phyloP scores from a whole-genome alignment of 2,797 vertebrate species.

The Diceros bicornis region DNA sequence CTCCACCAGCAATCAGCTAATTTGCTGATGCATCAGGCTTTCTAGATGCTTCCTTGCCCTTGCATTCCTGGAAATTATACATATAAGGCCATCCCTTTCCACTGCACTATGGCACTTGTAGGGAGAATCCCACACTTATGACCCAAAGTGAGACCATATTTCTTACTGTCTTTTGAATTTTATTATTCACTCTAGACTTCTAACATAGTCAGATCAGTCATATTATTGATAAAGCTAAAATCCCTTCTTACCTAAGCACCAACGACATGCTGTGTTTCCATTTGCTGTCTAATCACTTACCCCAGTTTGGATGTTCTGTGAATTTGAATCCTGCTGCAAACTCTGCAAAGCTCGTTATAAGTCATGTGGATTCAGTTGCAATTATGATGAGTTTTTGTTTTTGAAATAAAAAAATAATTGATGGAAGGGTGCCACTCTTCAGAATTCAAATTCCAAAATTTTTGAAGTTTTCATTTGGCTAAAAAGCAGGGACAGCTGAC shows the following conservation, averaged over 20 bases:
- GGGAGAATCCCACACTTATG: not conserved
- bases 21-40: not conserved
- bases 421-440: not conserved
- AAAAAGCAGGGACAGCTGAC: constrained; percentile 10
- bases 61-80: not conserved
- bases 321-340: constrained; percentile 32
- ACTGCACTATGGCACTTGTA: not conserved
- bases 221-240: constrained; percentile 14
- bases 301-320: not conserved
- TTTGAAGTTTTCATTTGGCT: constrained; percentile 33
- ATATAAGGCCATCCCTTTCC: not conserved
- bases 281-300: not conserved
- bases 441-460: constrained; percentile 20
- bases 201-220: not conserved
- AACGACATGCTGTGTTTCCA: not conserved
- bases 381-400: constrained; percentile 45
- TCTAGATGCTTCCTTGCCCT: not conserved
- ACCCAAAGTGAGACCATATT: not conserved
- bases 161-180: constrained; percentile 27
- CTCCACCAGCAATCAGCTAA: not conserved
- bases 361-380: not conserved
- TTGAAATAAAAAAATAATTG: constrained; percentile 3
- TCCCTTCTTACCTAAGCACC: not conserved
- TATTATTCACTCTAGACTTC: not conserved
- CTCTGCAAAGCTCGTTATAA: not conserved